These are phyloP conservation scores for Meloidogyne chitwoodi DNA, from an alignment of 1,140 invertebrate species.

Conservation along the genomic window DNA sequence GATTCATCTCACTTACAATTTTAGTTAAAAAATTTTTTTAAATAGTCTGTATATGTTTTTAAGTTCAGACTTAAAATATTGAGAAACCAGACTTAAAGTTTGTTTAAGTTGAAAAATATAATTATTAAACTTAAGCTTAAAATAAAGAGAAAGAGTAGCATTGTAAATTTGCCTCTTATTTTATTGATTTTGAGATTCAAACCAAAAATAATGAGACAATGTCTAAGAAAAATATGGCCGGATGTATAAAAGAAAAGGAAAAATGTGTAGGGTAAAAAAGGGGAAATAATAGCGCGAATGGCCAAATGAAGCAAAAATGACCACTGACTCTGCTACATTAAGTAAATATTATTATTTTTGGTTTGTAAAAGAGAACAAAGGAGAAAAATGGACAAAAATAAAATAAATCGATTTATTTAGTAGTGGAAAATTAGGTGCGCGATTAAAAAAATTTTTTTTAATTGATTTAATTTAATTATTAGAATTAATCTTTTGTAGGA, in stretches of 20 bases:
- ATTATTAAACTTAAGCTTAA: no score
- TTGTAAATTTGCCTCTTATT: neutral
- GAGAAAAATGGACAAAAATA: neutral
- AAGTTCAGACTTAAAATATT: no score
- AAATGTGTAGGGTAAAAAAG: neutral
- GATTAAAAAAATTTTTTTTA: neutral
- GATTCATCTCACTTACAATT: no score
- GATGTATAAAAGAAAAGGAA: neutral
- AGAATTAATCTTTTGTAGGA: no score
- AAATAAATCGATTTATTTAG: neutral
- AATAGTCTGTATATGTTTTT: no score
- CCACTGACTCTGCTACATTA: neutral
- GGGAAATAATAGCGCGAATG: neutral
- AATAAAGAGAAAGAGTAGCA: neutral
- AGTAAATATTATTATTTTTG: neutral
- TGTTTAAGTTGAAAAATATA: no score
- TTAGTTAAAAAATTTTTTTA: no score
- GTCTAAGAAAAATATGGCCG: neutral
- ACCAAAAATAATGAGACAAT: neutral
- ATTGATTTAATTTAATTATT: no score
- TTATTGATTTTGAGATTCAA: neutral
- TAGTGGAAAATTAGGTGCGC: neutral
- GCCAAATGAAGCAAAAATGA: neutral
- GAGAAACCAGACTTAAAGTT: no score
- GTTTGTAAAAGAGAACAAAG: neutral